phyloP scores from a whole-genome alignment of 2,113 vertebrate species.

The Cyprinus carpio region DNA sequence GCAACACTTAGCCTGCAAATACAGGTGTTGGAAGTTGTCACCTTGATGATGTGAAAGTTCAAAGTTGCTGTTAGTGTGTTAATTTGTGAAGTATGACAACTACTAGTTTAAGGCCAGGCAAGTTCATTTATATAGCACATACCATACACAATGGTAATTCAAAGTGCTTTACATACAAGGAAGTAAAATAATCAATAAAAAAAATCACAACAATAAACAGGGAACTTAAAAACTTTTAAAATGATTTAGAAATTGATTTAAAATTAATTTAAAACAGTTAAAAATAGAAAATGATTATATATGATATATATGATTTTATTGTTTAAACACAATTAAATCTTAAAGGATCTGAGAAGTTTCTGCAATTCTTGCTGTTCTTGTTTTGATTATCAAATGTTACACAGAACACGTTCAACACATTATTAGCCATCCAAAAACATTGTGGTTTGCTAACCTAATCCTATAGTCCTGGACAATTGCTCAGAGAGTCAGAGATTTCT shows the following conservation, averaged over 20 bases:
- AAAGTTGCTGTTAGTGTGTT: background rate
- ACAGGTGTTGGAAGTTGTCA: background rate
- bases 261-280: too few relatives aligned
- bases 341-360: background rate
- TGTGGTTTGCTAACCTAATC: too few relatives aligned
- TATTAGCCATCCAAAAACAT: background rate
- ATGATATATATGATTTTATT: too few relatives aligned
- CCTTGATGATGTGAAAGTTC: background rate
- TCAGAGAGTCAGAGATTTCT: background rate
- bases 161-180: too few relatives aligned
- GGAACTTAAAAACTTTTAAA: too few relatives aligned
- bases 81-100: background rate
- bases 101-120: background rate
- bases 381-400: background rate
- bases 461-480: background rate
- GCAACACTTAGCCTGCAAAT: background rate
- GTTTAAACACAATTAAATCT: background rate
- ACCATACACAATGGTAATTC: too few relatives aligned
- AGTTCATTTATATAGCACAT: too few relatives aligned
- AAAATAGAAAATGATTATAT: too few relatives aligned
- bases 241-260: too few relatives aligned
- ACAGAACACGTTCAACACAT: background rate
- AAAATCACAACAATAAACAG: too few relatives aligned
- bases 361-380: background rate
- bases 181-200: too few relatives aligned